Base-by-base conservation (phyloP, 2,888 invertebrate species). In the Tuberolachnus salignus region DNA sequence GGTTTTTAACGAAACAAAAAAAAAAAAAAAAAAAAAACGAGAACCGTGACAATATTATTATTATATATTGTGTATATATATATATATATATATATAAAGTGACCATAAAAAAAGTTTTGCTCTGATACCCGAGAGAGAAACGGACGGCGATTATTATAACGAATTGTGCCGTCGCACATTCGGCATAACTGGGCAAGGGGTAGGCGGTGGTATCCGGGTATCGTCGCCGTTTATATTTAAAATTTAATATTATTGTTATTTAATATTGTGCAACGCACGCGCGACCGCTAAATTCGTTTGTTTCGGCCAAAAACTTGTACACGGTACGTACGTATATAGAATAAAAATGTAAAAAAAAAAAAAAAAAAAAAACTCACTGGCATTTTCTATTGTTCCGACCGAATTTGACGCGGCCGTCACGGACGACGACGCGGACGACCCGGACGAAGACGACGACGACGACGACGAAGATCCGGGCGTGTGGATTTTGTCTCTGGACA, bases 281-380 rank as follows among this genome's bases (percentile, higher is more conserved):
- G n/a, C n/a, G n/a, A n/a, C n/a, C n/a, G n/a, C n/a, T n/a, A n/a
- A n/a, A n/a, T n/a, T n/a, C n/a, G n/a, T n/a, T n/a, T n/a, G n/a
- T n/a, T n/a, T n/a, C n/a, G n/a, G n/a, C n/a, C n/a, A n/a, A n/a
- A n/a, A n/a, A n/a, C n/a, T n/a, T n/a, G n/a, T n/a, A n/a, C n/a
- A n/a, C n/a, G n/a, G n/a, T n/a, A n/a, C n/a, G n/a, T n/a, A n/a
- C n/a, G n/a, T n/a, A n/a, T n/a, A n/a, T n/a, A n/a, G n/a, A n/a
- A n/a, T n/a, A n/a, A n/a, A n/a, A n/a, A n/a, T n/a, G n/a, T n/a
- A n/a, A n/a, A n/a, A n/a, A n/a, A n/a, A n/a, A n/a, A n/a, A n/a
- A n/a, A n/a, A 19, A 44, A 55, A 26, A 69, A 44, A 78, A 21
- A 84, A 92, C 94, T 94, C 88, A 95, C 95, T 94, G 84, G 94